Base-by-base conservation (phyloP, 2,113 vertebrate genomes). In the Macquaria australasica region DNA sequence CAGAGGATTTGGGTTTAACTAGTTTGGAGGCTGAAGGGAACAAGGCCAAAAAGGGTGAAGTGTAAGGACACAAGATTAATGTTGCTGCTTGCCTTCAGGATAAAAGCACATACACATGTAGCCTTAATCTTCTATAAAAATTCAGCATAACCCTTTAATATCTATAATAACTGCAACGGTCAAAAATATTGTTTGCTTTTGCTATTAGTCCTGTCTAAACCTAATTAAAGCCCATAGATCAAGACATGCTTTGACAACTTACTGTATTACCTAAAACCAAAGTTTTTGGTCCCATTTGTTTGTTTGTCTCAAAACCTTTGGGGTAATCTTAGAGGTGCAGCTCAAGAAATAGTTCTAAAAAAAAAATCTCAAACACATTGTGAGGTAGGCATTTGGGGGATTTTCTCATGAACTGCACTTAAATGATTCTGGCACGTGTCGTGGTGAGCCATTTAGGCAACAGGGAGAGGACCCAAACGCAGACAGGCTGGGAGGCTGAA, bases 1-100 rank as follows among this genome's bases (percentile, higher is more conserved):
- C 93, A 95, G 92, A 94, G 96, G 95, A 97, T 97, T 97, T 97
- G 92, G 94, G 89, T 93, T 94, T 94, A 93, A 95, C 95, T 93
- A 93, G 94, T 96, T 94, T 84, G 83, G 66, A 77, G 76, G 66
- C 58, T 67, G 31, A 73, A 51, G 68, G 48, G 85, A 87, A 70
- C 64, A 82, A 81, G 56, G 83, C 11, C 67, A 34, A 77, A 92
- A 74, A 70, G 45, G 23, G 9, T 48, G 21, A 88, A 82, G 63
- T 58, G 77, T 56, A 79, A 31, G n/a, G 34, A 68, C 37, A 64
- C 39, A 74, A 43, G 71, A 39, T 55, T 76, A 62, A 70, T 77
- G 70, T 8, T 73, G 66, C 68, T 73, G 39, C 76, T 63, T 64
- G 43, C 59, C 48, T 59, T 84, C 6, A 77, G 51, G 31, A 78